Conservation (phyloP, 2,888 invertebrate species). For the Bellardia bayeri region DNA sequence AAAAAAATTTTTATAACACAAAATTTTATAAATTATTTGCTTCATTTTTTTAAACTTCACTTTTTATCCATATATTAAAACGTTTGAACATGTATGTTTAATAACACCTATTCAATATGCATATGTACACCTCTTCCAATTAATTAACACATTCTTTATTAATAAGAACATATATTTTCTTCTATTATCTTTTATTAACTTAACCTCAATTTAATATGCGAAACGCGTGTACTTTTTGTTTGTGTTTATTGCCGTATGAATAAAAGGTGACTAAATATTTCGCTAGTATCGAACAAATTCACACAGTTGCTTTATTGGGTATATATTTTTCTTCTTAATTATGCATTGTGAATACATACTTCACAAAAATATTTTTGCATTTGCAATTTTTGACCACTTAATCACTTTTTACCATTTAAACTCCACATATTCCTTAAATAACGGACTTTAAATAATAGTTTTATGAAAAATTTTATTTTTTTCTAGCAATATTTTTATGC, state of each 20-base stretch:
- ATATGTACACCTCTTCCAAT: neutral
- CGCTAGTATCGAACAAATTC: conserved; percentile 42
- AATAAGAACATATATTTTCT: conserved; percentile 58
- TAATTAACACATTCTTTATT: neutral
- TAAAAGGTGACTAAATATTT: conserved; percentile 69
- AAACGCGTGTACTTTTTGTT: conserved; percentile 66
- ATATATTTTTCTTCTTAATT: conserved; percentile 37
- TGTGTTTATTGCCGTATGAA: conserved; percentile 62
- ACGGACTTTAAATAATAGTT: conserved; percentile 13
- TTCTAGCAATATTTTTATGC: conserved; percentile 35
- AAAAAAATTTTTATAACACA: conserved; percentile 21
- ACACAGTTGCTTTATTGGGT: conserved; percentile 59
- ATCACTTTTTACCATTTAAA: conserved; percentile 34
- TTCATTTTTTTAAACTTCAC: neutral
- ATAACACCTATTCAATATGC: neutral
- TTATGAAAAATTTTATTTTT: conserved; percentile 19
- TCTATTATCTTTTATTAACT: conserved; percentile 72
- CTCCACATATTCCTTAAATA: conserved; percentile 21
- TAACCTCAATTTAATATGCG: conserved; percentile 70
- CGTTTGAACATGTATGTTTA: neutral
- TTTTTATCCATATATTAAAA: neutral
- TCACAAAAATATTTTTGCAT: conserved; percentile 37
- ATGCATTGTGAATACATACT: conserved; percentile 40
- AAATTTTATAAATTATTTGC: conserved; percentile 20
- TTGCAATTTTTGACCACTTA: conserved; percentile 11